Evolutionary conservation across 2,888 invertebrate genomes (phyloP), one percentile per base, ranked within the genome.

Genomic region (Hyposoter dolosus): DNA sequence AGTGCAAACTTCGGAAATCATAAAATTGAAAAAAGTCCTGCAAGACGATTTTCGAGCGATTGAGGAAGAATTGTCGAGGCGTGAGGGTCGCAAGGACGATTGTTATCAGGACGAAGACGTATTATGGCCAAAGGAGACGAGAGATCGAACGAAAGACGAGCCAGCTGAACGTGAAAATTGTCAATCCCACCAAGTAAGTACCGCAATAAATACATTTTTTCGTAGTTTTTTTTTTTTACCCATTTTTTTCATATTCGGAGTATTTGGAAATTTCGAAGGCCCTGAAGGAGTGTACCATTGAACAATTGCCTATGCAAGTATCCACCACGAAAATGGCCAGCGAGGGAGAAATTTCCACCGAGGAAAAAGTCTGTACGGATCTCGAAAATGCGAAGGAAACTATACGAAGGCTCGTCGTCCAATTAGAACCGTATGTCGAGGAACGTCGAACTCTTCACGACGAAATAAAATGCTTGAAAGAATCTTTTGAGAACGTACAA

Each of bases 351-450:
- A 75, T 85, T 9, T 56, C 86, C 32, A 74, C 81, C 65, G 88
- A 89, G 40, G 85, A 88, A 72, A 72, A 79, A 12, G 74, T 90
- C 5, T 72, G 88, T 3, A 28, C 82, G 40, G 87, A 89, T 47
- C 66, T 88, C 19, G 69, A 84, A 45, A 69, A 83, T 19, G 87
- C 88, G 1, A 69, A 85, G 50, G 82, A 80, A 5, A 89, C 88
- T 76, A 86, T 91, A 32, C 82, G 85, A 47, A 87, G 84, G 17
- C 89, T 91, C 80, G 86, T 83, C 50, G 53, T 88, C 35, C 80
- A 90, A 53, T 84, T 91, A 32, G 86, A 90, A 75, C 77, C 88
- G 32, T 91, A 90, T 40, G 85, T 87, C 72, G 78, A 85, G 17
- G 90, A 91, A 83, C 89, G 91, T 7, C 83, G 84, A 7, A 17